Conservation (phyloP, 1,140 invertebrate genomes). For the Apis cerana region DNA sequence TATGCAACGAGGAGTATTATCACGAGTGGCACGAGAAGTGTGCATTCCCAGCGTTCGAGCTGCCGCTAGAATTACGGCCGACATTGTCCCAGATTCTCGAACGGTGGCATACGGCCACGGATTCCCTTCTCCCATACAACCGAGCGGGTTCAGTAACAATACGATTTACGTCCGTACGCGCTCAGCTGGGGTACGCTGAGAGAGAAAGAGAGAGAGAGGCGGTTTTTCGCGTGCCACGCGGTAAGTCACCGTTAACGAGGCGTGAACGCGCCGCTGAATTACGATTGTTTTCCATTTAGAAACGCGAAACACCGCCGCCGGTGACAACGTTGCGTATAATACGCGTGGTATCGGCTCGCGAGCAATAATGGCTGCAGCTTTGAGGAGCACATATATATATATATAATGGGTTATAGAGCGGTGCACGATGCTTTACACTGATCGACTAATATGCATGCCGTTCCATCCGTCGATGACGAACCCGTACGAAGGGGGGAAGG, state of each 20-base stretch:
- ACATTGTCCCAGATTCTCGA: constrained; percentile 67
- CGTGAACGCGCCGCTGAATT: constrained; percentile 35
- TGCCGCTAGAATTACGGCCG: constrained; percentile 61
- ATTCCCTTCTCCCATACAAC: constrained; percentile 53
- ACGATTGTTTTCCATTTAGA: constrained; percentile 38
- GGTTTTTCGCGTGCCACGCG: constrained; percentile 28
- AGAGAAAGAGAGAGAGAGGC: not conserved
- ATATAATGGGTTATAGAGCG: not conserved
- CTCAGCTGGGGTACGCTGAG: not conserved
- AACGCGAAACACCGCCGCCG: not conserved
- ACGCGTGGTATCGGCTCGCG: constrained; percentile 2
- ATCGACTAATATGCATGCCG: constrained; percentile 36
- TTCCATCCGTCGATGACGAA: not conserved
- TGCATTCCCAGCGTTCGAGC: constrained; percentile 49
- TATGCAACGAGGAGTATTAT: not conserved
- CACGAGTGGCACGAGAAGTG: constrained; percentile 9
- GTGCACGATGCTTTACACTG: not conserved
- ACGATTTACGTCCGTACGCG: constrained; percentile 26
- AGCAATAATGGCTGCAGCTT: constrained; percentile 21
- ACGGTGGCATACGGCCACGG: constrained; percentile 30
- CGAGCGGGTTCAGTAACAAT: constrained; percentile 32
- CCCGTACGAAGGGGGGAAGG: not conserved
- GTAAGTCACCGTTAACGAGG: constrained; percentile 43
- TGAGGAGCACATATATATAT: not conserved
- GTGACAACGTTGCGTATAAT: not conserved